phyloP scores from a whole-genome alignment of 1,140 invertebrate species.

The Onthophagus taurus region DNA sequence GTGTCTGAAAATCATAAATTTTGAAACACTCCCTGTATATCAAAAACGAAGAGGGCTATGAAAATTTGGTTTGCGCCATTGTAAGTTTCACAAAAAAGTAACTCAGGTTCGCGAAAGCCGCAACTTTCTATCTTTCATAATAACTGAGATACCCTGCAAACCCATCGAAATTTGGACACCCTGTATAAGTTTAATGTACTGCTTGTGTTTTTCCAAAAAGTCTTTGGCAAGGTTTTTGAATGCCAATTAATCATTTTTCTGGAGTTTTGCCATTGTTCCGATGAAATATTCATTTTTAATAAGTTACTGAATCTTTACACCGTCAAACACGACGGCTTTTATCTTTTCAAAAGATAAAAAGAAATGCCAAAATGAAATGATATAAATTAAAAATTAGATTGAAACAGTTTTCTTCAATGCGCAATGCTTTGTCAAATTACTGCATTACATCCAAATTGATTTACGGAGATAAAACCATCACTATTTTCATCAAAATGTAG shows the following conservation, averaged over 20 bases:
- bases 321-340: neutral
- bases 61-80: too few species aligned
- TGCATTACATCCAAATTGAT: too few species aligned
- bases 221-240: neutral
- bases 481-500: neutral
- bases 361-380: neutral
- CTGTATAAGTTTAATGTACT: neutral
- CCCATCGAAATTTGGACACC: too few species aligned
- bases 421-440: neutral
- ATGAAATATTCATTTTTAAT: neutral
- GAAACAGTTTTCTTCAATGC: neutral
- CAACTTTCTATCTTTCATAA: too few species aligned
- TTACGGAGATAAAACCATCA: too few species aligned
- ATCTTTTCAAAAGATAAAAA: neutral
- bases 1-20: too few species aligned
- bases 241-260: neutral
- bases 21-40: too few species aligned
- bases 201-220: neutral
- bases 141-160: too few species aligned
- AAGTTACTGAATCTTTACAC: neutral
- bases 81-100: too few species aligned
- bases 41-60: too few species aligned
- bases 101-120: too few species aligned
- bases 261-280: slow-evolving; percentile 1
- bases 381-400: too few species aligned